Base-by-base conservation (phyloP, 2,113 vertebrate genomes). In the Mastomys coucha region DNA sequence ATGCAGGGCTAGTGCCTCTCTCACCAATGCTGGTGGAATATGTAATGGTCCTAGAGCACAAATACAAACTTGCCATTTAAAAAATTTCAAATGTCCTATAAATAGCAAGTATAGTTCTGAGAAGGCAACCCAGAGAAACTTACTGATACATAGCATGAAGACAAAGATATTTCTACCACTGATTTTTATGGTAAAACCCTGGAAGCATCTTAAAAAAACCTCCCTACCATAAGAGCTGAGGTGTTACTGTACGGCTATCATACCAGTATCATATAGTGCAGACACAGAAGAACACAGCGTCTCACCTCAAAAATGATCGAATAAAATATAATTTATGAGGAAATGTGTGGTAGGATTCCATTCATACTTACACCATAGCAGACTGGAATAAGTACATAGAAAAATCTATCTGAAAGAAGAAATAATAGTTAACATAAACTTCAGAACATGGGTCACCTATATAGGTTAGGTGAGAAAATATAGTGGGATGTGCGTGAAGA, bases 1-100 rank as follows among this genome's bases (percentile, higher is more conserved):
- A 6, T 39, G 0, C 33, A 60, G 33, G 85, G 2, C 24, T 36
- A 77, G 0, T 75, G 13, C 2, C 77, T 31, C 2, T 93, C 26
- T 77, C 22, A 39, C 26, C 56, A 22, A 33, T 86, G 9, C 22
- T 81, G 7, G 53, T 36, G 39, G 22, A 72, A 89, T 49, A 17
- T 36, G 45, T 72, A 39, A 26, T 49, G 63, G n/a, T 72, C 49
- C 36, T 75, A 93, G 22, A 36, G 85, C 9, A 45, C 9, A 65
- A 92, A 88, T 75, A 96, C 65, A 51, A 94, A 91, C 73, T 24
- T 73, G 1, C 2, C 31, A n/a, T 86, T 24, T 86, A 49, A 6
- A 51, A 73, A 89, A 91, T 72, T 86, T 67, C 17, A 93, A 96
- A 97, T 93, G 31, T 4, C 7, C 7, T 7, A 53, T 5, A 93